Conservation (phyloP, 2,797 vertebrate genomes). For the Cuniculus paca region DNA sequence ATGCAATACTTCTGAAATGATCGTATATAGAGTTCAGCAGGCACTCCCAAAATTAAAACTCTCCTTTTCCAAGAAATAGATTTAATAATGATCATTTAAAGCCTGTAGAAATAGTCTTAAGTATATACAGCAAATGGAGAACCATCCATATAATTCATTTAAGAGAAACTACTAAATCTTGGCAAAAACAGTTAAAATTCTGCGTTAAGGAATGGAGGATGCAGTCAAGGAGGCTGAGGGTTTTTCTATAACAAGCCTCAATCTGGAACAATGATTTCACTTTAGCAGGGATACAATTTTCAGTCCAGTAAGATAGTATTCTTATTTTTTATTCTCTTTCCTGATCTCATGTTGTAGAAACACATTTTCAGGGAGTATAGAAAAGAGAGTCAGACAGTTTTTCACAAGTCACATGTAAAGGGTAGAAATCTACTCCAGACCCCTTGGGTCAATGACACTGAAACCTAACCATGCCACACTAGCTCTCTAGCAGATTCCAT, state of each 20-base stretch:
- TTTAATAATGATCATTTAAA: background rate
- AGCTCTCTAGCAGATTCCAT: background rate
- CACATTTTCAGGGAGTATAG: background rate
- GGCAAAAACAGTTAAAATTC: background rate
- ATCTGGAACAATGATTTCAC: background rate
- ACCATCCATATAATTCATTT: background rate
- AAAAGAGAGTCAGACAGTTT: background rate
- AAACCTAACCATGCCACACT: accelerated
- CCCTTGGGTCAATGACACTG: background rate
- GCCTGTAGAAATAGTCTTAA: background rate
- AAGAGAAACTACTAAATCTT: background rate
- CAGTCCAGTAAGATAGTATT: background rate
- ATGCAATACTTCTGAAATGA: background rate
- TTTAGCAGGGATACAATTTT: background rate
- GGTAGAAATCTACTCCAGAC: background rate
- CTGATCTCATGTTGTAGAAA: background rate
- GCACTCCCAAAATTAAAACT: background rate
- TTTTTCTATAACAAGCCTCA: background rate
- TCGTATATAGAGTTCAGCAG: background rate
- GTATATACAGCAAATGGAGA: background rate
- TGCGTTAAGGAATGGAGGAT: background rate
- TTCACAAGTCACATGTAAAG: background rate
- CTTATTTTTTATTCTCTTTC: background rate
- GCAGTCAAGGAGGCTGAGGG: background rate
- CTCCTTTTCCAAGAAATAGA: background rate